Base-by-base conservation (phyloP, 2,888 invertebrate species). In the Drosophila melanosoma region DNA sequence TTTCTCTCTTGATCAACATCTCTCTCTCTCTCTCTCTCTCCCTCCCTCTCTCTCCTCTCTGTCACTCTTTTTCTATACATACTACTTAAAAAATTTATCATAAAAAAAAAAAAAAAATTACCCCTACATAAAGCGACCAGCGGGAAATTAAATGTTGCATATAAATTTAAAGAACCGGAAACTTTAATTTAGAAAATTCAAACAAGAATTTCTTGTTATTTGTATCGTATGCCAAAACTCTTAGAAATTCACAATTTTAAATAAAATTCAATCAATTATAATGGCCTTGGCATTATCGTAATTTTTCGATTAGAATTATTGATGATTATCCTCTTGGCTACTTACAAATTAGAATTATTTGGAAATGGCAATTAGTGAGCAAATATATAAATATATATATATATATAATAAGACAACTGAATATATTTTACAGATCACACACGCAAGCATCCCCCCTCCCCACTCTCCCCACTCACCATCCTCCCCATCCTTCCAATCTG, bases 401-500 rank as follows among this genome's bases (percentile, higher is more conserved):
- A 45, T 29, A 15, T 33, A 0, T 49, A 26, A 38, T 60, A 69
- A 38, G 40, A 54, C 36, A 53, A 58, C 53, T 58, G 51, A 65
- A 76, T 40, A 35, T 69, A 51, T 40, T 51, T 35, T 51, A 61
- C 36, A 49, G 48, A 36, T 58, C 35, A 36, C 67, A 67, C 26
- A 56, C 17, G 20, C 15, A 17, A 53, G 10, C 4, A 2, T 4
- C 3, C 6, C n/a, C 33, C 33, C 1, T 1, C 12, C 15, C 17
- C 20, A n/a, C n/a, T n/a, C 15, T 1, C 0, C 26, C 15, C 20
- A 1, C 4, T 5, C 45, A 3, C 10, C 15, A 23, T 3, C 4
- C n/a, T 3, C 17, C 29, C 15, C 1, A 6, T 10, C 11, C 4
- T 15, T 20, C 2, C 40, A 10, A 2, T 6, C 42, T 20, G 1